Evolutionary conservation across 2,113 vertebrate genomes (phyloP), one percentile per base, ranked within the genome.

Genomic region (Sterrhoptilus dennistouni): DNA sequence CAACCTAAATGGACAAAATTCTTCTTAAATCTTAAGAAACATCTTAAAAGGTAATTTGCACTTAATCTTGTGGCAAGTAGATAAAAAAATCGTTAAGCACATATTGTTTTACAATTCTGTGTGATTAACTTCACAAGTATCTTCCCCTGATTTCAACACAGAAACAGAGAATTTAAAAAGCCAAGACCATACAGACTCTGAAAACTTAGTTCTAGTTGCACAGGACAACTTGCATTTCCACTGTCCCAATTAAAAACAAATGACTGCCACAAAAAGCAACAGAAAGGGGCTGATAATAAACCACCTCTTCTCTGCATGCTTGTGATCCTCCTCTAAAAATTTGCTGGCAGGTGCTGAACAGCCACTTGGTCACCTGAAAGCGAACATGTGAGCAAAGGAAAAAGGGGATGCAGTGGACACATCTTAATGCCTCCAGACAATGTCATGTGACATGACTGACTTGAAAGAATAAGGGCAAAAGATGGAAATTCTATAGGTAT

Each of bases 81-180:
- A 47, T 6, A 2, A 59, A 65, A 64, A 64, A 65, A 22, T 7
- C 0, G 0, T 60, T 64, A 68, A 44, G 53, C 35, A 38, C 7
- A 64, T 0, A 3, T 35, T 18, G 29, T 42, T 87, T 85, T 56
- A 64, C 33, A 44, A 12, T 68, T 84, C 44, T 53, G 2, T 24
- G 27, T 56, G 8, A 38, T 56, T 75, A 60, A 71, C n/a, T 53
- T 71, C 14, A 20, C 12, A 4, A 9, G 9, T 50, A 42, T 40
- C 50, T 57, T 93, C 33, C 40, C 14, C 10, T 20, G n/a, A 70
- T 59, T 86, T 78, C 33, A 87, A 68, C n/a, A 78, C 0, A 64
- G 23, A 86, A 79, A 81, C 1, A 14, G 36, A 79, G 78, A 53
- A 54, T n/a, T 54, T 13, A 2, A 53, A 88, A 85, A 54, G 56